Evolutionary conservation across 1,140 invertebrate species (phyloP).

Genomic region (Apis florea): DNA sequence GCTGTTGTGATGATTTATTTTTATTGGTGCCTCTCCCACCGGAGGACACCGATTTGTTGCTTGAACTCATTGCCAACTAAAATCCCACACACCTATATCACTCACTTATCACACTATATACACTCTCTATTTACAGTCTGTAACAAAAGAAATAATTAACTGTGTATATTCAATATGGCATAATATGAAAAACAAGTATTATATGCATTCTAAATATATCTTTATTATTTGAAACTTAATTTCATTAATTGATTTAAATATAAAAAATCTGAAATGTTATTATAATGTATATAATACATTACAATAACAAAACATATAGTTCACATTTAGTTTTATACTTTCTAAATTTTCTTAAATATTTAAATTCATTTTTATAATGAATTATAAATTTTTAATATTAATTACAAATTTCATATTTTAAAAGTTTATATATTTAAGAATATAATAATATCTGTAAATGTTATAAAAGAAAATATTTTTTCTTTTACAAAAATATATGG

Average conservation of each 20-base stretch:
- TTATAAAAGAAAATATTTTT: not conserved
- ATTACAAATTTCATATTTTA: not conserved
- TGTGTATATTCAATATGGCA: slow-evolving; percentile 12
- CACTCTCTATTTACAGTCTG: slow-evolving; percentile 82
- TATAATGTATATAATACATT: not conserved
- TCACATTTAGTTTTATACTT: no score
- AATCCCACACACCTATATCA: slow-evolving; percentile 73
- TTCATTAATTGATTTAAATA: not conserved
- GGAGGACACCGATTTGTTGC: slow-evolving; percentile 78
- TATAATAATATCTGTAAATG: not conserved
- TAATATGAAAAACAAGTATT: not conserved
- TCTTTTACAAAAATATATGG: not conserved
- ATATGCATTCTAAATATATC: not conserved
- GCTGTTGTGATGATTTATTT: slow-evolving; percentile 75
- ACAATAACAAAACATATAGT: not conserved
- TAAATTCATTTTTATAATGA: not conserved
- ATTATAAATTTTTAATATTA: not conserved
- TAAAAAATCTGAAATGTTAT: not conserved
- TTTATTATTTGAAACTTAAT: not conserved
- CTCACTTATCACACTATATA: slow-evolving; percentile 79
- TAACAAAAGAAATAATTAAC: slow-evolving; percentile 65
- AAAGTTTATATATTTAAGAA: not conserved
- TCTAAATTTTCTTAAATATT: not conserved
- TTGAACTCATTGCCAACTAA: slow-evolving; percentile 79
- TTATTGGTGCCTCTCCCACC: slow-evolving; percentile 74